Percentiles rank a stretch among this genome's conserved stretches.
Conservation (phyloP, 1,140 invertebrate genomes). For the Aphelenchoides besseyi region DNA sequence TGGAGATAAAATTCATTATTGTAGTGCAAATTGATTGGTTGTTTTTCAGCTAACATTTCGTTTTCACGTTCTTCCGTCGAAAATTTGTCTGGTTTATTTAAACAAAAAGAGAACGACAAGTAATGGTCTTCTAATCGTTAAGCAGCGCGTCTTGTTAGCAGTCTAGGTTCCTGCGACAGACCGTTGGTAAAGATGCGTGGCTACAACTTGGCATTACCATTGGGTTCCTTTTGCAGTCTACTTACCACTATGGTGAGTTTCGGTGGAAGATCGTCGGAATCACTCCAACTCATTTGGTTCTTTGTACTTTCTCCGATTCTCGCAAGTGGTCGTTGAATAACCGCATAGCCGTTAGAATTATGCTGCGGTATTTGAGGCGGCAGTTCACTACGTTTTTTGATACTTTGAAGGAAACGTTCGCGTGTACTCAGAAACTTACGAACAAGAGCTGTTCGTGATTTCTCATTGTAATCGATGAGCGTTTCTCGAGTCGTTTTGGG, state of each 20-base stretch:
- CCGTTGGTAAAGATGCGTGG: neutral
- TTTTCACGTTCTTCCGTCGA: no score
- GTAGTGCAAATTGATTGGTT: no score
- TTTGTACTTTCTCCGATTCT: neutral
- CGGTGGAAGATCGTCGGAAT: slow-evolving; percentile 1
- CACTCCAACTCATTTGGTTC: neutral
- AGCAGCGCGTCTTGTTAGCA: neutral
- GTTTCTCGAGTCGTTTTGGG: neutral
- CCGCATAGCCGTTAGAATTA: neutral
- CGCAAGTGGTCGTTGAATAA: slow-evolving; percentile 4
- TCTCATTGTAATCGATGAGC: neutral
- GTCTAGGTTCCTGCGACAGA: neutral
- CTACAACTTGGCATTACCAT: neutral
- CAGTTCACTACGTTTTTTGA: neutral
- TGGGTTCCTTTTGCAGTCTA: neutral
- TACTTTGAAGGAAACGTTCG: neutral
- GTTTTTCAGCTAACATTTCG: no score
- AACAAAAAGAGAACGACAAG: no score
- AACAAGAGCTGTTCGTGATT: neutral
- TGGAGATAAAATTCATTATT: no score
- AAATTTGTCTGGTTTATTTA: no score
- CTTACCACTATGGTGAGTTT: slow-evolving; percentile 4
- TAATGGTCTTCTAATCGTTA: no score
- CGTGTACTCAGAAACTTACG: slow-evolving; percentile 1
- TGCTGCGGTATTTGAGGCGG: neutral